Conservation (phyloP, 2,797 vertebrate genomes). For the Bradypus variegatus region DNA sequence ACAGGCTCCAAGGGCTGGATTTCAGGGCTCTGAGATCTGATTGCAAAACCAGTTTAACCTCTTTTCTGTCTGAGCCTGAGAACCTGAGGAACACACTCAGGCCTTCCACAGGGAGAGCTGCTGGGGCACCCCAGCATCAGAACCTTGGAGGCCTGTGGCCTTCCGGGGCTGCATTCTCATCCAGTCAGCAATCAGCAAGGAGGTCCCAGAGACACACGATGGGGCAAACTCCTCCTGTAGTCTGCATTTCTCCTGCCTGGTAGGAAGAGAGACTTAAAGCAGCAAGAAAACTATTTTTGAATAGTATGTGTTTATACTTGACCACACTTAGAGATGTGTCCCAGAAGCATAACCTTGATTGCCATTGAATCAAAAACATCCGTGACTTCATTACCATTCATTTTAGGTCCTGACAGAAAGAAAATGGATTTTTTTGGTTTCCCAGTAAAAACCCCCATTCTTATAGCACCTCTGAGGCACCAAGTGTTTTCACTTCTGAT, state of each 20-base stretch:
- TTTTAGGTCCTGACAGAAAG: not conserved
- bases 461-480: not conserved
- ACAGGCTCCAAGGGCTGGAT: not conserved
- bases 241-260: not conserved
- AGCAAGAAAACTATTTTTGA: not conserved
- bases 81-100: not conserved
- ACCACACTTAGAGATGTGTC: not conserved
- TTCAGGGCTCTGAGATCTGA: not conserved
- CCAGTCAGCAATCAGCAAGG: not conserved
- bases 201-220: not conserved
- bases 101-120: not conserved
- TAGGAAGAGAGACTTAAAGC: not conserved
- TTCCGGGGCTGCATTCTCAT: not conserved
- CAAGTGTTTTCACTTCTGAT: not conserved
- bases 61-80: not conserved
- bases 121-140: not conserved
- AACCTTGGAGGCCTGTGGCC: not conserved
- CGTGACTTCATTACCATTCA: not conserved
- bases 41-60: not conserved
- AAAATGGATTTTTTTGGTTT: not conserved
- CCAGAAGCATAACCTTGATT: not conserved
- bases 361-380: not conserved
- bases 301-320: not conserved
- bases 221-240: not conserved
- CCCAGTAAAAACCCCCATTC: not conserved